Conservation (phyloP, 2,797 vertebrate genomes). For the Gobio occitaniae region DNA sequence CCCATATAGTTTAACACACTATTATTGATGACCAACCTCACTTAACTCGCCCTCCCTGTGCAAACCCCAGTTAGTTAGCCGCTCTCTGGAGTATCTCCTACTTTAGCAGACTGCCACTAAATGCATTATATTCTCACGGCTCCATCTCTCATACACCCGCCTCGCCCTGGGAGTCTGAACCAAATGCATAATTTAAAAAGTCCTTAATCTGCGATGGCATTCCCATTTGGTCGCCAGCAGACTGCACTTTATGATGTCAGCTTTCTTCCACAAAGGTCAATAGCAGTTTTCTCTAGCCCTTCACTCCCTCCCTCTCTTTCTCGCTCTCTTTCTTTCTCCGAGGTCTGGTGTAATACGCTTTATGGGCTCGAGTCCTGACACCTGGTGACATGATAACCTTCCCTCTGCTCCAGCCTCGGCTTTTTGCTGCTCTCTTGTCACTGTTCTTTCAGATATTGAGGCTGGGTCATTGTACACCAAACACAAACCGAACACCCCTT, state of each 20-base stretch:
- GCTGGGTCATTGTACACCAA: conserved; percentile 10
- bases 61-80: conserved; percentile 64
- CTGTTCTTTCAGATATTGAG: conserved; percentile 26
- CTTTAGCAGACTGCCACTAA: conserved; percentile 66
- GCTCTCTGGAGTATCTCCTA: conserved; percentile 61
- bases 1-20: conserved; percentile 57
- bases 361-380: conserved; percentile 70
- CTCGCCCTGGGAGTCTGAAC: conserved; percentile 75
- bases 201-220: conserved; percentile 79
- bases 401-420: conserved; percentile 61
- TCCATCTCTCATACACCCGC: conserved; percentile 65
- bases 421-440: conserved; percentile 43
- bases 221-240: conserved; percentile 79
- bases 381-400: conserved; percentile 70
- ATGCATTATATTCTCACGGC: conserved; percentile 66
- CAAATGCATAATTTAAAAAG: conserved; percentile 80
- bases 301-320: conserved; percentile 30
- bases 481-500: not conserved
- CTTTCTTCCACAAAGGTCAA: conserved; percentile 78
- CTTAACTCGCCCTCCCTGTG: conserved; percentile 60
- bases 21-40: conserved; percentile 65
- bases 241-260: conserved; percentile 81
- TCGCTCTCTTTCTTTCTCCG: conserved; percentile 56
- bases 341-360: conserved; percentile 68
- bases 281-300: conserved; percentile 67